Percentiles rank a stretch among this genome's conserved stretches.
Evolutionary conservation across 2,888 invertebrate genomes (phyloP).

Genomic region (Mythimna ferrago): DNA sequence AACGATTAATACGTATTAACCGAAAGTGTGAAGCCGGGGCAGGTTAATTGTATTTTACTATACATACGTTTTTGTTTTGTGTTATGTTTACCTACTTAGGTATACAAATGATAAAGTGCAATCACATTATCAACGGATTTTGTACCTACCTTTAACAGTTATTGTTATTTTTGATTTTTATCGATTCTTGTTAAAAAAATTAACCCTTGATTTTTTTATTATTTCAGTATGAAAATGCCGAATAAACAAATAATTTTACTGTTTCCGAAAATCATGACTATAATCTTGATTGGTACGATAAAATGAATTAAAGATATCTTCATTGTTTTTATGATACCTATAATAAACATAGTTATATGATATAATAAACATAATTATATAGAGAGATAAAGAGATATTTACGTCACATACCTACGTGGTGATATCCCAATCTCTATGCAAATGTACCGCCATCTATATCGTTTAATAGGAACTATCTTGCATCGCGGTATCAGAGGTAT

Average conservation of each 20-base stretch:
- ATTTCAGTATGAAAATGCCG: neutral
- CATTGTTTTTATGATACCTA: neutral
- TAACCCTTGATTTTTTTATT: neutral
- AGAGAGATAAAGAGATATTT: slow-evolving; percentile 11
- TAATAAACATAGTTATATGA: neutral
- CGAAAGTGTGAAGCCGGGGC: no score
- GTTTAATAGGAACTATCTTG: no score
- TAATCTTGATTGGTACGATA: neutral
- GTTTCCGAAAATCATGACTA: neutral
- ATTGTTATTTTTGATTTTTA: neutral
- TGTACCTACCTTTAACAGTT: neutral
- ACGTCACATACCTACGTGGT: slow-evolving; percentile 21
- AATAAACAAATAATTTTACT: neutral
- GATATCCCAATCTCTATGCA: slow-evolving; percentile 13
- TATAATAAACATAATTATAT: no score
- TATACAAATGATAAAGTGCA: slow-evolving; percentile 1
- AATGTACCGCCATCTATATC: neutral
- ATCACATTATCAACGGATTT: neutral
- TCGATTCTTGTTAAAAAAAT: neutral
- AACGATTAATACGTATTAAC: no score
- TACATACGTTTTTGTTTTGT: neutral
- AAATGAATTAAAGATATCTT: neutral
- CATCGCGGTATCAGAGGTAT: no score
- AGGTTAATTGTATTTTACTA: no score
- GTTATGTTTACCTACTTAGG: neutral